Base-by-base conservation (phyloP, 1,140 invertebrate species). In the Penaeus chinensis region DNA sequence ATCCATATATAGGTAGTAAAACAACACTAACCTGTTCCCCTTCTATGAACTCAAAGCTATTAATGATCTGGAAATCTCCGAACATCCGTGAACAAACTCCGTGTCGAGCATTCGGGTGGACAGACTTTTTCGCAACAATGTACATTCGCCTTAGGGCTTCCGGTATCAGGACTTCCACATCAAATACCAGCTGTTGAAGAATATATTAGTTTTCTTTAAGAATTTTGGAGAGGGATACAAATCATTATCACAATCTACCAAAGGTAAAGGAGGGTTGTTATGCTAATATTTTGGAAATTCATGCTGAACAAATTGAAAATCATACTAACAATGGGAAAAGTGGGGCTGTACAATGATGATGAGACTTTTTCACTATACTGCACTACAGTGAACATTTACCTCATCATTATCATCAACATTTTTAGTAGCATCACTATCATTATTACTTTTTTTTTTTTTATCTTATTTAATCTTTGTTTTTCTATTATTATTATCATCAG, bases 81-180 rank as follows among this genome's bases (percentile, higher is more conserved):
- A 90, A 90, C 8, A 84, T 19, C 42, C 65, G 74, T 20, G 84
- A 82, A 16, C 85, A 74, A 60, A 82, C 27, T 13, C 83, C 61
- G 61, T 88, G 84, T 22, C 81, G 82, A 10, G 84, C 84, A 82
- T 93, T 93, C 19, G 93, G 93, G 80, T 89, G 89, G 22, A 93
- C 88, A n/a, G 90, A 91, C 80, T 92, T 91, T 37, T 89, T 84
- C 66, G 91, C 91, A 7, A 91, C 87, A 7, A 92, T 91, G 82
- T 92, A 92, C 66, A 91, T 91, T n/a, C 92, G 88, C 3, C 92
- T 90, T 60, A 93, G 90, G 83, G 92, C 92, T 65, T 92, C 90
- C 20, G 93, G 92, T 32, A 93, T 90, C 42, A 92, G 82, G 37
- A 91, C 90, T 89, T 94, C 93, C 20, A 94, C 93, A 86, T 93